These are phyloP conservation scores for Ceratotherium simum DNA, from an alignment of 2,113 vertebrate species.

Conservation along the genomic window DNA sequence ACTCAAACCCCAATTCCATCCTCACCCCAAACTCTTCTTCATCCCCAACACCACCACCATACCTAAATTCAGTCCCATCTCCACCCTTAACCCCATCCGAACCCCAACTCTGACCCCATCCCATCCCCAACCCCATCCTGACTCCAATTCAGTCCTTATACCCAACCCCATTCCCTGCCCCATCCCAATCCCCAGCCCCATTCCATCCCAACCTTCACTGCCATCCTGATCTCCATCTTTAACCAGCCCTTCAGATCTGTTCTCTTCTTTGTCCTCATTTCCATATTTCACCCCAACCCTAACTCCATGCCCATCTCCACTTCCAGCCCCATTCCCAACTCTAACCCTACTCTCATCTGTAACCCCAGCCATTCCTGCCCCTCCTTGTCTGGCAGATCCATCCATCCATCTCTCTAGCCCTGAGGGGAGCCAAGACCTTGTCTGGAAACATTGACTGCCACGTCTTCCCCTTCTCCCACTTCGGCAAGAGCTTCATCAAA, in stretches of 20 bases:
- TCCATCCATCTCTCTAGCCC: conserved; percentile 71
- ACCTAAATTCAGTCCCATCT: not conserved
- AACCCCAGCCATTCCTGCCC: not conserved
- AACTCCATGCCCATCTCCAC: not conserved
- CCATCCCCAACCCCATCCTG: not conserved
- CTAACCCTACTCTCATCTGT: not conserved
- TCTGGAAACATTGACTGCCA: conserved; percentile 83
- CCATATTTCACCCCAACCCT: not conserved
- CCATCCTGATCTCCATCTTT: rapidly evolving
- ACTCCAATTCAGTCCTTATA: no score
- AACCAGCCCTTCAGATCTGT: not conserved
- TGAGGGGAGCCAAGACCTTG: conserved; percentile 78
- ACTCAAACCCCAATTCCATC: not conserved
- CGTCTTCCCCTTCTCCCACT: conserved; percentile 83
- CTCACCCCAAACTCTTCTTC: not conserved
- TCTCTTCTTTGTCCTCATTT: not conserved
- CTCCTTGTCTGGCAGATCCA: conserved; percentile 62
- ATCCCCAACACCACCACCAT: not conserved
- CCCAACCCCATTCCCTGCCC: not conserved
- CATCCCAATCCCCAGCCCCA: not conserved
- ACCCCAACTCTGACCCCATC: not conserved
- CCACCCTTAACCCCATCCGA: not conserved
- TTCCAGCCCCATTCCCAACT: not conserved
- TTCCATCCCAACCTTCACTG: not conserved
- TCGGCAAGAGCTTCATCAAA: conserved; percentile 85